These are phyloP conservation scores for Theristicus caerulescens DNA, from an alignment of 2,113 vertebrate genomes.

Conservation along the genomic window DNA sequence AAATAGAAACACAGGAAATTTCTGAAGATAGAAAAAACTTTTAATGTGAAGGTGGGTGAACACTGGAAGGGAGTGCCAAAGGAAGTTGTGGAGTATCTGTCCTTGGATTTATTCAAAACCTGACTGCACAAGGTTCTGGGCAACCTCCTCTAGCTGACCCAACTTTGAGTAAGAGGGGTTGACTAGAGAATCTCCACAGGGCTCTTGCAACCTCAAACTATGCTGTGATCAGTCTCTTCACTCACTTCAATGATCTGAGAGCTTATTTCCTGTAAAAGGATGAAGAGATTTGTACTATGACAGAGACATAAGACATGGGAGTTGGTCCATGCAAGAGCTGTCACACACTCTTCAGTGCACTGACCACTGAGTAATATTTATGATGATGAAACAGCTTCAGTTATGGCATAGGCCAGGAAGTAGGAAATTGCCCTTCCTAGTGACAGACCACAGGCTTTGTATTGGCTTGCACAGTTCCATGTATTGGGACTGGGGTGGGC, in stretches of 20 bases:
- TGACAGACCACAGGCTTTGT: background rate
- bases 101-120: background rate
- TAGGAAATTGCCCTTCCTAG: background rate
- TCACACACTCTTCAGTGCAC: background rate
- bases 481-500: background rate
- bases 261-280: background rate
- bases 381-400: background rate
- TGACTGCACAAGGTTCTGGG: background rate
- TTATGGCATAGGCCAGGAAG: background rate
- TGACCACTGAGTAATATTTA: background rate
- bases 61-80: background rate
- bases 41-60: background rate
- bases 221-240: background rate
- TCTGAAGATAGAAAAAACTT: background rate
- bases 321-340: background rate
- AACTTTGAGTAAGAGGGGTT: background rate
- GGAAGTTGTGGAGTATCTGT: background rate
- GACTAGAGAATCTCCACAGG: background rate
- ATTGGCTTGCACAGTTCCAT: background rate
- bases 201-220: background rate
- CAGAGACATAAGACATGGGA: background rate
- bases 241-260: background rate
- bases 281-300: background rate
- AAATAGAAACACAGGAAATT: background rate
- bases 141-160: background rate